phyloP scores from a whole-genome alignment of 2,113 vertebrate genomes.

The Urocitellus parryii region DNA sequence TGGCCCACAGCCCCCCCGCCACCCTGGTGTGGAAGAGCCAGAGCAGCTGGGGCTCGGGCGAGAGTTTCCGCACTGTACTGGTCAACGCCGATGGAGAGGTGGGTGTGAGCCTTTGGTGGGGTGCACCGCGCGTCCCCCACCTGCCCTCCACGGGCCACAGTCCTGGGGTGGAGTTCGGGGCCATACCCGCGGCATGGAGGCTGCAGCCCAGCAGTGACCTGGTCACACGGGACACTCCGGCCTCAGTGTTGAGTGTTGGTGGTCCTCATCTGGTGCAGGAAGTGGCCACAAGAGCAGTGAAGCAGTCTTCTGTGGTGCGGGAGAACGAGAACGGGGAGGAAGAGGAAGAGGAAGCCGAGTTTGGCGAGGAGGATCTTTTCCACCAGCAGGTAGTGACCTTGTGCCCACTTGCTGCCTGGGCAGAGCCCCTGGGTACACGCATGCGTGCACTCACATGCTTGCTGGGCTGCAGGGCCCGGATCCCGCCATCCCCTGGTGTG shows the following conservation, averaged over 20 bases:
- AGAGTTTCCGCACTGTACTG: constrained; percentile 89
- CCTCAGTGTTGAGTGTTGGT: fast-evolving
- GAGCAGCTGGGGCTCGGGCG: constrained; percentile 94
- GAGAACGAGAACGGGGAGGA: constrained; percentile 85
- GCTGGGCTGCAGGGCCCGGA: not conserved
- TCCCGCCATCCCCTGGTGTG: too few relatives aligned
- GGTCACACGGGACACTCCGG: too few relatives aligned
- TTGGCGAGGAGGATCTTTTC: constrained; percentile 93
- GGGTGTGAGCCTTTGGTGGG: not conserved
- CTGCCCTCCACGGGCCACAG: not conserved
- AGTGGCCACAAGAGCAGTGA: constrained; percentile 92
- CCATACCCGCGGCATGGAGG: fast-evolving
- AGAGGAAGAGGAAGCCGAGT: constrained; percentile 92
- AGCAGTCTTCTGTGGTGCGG: constrained; percentile 86
- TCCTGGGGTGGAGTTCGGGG: not conserved
- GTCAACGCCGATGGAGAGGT: constrained; percentile 94
- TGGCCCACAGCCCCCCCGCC: constrained; percentile 94
- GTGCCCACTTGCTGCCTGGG: too few relatives aligned
- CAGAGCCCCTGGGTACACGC: too few relatives aligned
- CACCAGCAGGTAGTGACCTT: constrained; percentile 90
- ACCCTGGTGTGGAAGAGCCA: constrained; percentile 97
- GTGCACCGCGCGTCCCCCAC: too few relatives aligned
- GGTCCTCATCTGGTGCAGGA: constrained; percentile 87
- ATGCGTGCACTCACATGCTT: fast-evolving
- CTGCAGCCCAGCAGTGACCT: too few relatives aligned